Percentiles rank a stretch among this genome's conserved stretches.
Conservation (phyloP, 37 sponge, comb jelly and placozoan genomes). For the Beroe forskalii region DNA sequence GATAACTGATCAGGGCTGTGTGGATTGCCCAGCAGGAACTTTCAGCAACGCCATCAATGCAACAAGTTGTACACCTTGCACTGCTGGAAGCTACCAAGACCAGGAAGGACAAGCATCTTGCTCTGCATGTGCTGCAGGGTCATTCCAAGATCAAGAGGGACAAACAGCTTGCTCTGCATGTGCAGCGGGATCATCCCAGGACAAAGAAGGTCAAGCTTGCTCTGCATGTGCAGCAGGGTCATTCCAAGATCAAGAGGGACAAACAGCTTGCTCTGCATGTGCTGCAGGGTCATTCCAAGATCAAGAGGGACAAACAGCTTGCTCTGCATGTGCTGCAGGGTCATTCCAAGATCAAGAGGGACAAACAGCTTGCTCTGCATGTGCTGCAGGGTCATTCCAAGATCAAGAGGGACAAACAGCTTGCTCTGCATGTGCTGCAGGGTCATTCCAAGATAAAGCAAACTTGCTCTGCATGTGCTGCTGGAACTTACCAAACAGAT, state of each 20-base stretch:
- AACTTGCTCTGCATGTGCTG: background rate
- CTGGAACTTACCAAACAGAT: background rate
- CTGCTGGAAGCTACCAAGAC: background rate
- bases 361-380: background rate
- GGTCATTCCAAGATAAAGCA: constrained; percentile 1
- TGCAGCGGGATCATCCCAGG: background rate
- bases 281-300: background rate
- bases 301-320: background rate
- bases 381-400: background rate
- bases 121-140: background rate
- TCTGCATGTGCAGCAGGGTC: background rate
- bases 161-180: background rate
- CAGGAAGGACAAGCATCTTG: background rate
- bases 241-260: background rate
- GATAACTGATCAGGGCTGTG: background rate
- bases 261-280: background rate
- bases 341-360: background rate
- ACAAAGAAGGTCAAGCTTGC: background rate
- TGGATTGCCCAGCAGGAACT: background rate
- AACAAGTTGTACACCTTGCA: background rate
- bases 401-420: background rate
- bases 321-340: background rate
- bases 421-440: background rate
- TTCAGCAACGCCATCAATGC: background rate
- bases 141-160: background rate